Evolutionary conservation across 2,888 invertebrate species (phyloP).

Genomic region (Amiota mariae): DNA sequence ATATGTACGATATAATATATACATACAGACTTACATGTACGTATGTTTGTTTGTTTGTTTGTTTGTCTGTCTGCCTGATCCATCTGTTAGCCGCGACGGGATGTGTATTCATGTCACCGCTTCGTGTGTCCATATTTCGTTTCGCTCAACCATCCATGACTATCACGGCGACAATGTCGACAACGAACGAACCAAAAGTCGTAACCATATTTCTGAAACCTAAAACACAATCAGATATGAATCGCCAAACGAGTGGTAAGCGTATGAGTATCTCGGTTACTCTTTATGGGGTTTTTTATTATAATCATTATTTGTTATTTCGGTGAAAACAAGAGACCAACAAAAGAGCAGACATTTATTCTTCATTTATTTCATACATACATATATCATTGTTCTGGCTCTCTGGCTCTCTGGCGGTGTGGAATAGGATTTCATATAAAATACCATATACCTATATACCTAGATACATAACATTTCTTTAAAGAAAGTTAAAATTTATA

Average conservation of each 20-base stretch:
- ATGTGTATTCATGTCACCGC: conserved; percentile 14
- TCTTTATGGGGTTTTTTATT: not conserved
- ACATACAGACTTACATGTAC: too few relatives aligned
- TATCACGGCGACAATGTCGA: conserved; percentile 5
- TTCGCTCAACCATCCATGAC: not conserved
- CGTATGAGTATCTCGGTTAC: not conserved
- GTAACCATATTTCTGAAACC: conserved; percentile 14
- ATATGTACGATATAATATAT: not conserved
- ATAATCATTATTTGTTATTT: too few relatives aligned
- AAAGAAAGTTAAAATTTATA: too few relatives aligned
- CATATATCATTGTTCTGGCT: too few relatives aligned
- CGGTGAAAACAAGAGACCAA: too few relatives aligned
- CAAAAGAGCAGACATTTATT: too few relatives aligned
- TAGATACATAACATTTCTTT: too few relatives aligned
- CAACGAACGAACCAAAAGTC: not conserved
- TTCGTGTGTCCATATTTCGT: conserved; percentile 6
- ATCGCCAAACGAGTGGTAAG: not conserved
- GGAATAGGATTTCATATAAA: too few relatives aligned
- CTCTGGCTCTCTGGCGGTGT: too few relatives aligned
- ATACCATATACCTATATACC: too few relatives aligned
- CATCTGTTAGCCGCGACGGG: not conserved
- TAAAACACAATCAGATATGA: conserved; percentile 21
- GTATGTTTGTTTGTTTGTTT: not conserved
- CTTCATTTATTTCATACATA: too few relatives aligned
- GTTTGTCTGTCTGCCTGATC: not conserved